A percentile compares a stretch with the other conserved stretches of the same genome.
These are phyloP conservation scores for Atethmia centrago DNA, from an alignment of 2,888 invertebrate genomes.

Conservation along the genomic window DNA sequence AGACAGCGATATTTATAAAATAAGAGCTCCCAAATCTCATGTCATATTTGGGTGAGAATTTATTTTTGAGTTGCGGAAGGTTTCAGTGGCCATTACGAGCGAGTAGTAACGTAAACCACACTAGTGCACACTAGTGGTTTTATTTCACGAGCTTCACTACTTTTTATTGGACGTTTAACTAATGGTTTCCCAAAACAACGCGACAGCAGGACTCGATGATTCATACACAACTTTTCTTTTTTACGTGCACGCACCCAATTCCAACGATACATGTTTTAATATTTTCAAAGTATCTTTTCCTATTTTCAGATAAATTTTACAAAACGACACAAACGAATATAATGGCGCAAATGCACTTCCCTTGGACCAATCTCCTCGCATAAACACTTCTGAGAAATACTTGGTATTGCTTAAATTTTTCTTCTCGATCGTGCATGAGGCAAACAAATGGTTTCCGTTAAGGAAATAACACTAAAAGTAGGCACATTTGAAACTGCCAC, in stretches of 20 bases:
- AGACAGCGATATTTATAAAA: conserved; percentile 52
- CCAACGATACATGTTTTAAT: conserved; percentile 60
- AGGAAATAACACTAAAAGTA: conserved; percentile 90
- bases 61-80: conserved; percentile 70
- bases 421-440: conserved; percentile 84
- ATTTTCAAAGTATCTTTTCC: conserved; percentile 55
- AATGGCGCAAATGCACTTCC: conserved; percentile 64
- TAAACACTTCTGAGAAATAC: conserved; percentile 79
- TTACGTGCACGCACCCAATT: conserved; percentile 58
- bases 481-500: conserved; percentile 89
- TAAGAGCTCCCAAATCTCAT: conserved; percentile 58
- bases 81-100: conserved; percentile 70
- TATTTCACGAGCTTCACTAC: conserved; percentile 76
- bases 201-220: conserved; percentile 79
- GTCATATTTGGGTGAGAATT: conserved; percentile 62
- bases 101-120: conserved; percentile 75
- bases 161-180: conserved; percentile 83
- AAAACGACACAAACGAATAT: conserved; percentile 45
- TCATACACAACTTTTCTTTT: conserved; percentile 73
- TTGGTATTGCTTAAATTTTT: conserved; percentile 81
- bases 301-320: conserved; percentile 43
- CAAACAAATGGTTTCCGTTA: conserved; percentile 89
- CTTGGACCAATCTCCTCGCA: conserved; percentile 61
- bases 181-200: conserved; percentile 82
- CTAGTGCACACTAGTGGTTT: conserved; percentile 73